Evolutionary conservation across 1,140 invertebrate genomes (phyloP).

Genomic region (Riptortus pedestris): DNA sequence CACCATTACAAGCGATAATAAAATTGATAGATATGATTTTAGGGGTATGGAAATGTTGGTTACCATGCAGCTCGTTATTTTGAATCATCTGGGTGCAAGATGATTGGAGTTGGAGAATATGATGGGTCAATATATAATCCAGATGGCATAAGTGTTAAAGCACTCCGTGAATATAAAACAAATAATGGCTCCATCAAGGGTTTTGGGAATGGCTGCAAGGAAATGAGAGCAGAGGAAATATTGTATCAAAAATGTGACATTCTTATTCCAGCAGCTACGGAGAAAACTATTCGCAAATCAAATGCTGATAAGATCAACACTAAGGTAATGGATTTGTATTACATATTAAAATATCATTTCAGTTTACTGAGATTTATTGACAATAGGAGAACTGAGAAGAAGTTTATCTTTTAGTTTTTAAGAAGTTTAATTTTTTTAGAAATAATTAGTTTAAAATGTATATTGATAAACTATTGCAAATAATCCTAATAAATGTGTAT

Average conservation of each 20-base stretch:
- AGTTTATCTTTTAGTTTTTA: no score
- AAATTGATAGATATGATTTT: no score
- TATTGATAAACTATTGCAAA: no score
- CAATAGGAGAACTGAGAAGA: no score
- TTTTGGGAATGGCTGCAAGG: constrained; percentile 54
- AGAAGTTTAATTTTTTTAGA: no score
- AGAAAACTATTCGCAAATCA: constrained; percentile 64
- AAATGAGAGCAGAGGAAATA: constrained; percentile 47
- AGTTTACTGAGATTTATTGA: no score
- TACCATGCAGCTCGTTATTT: constrained; percentile 66
- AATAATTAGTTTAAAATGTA: no score
- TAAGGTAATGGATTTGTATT: no score
- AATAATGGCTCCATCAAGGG: constrained; percentile 63
- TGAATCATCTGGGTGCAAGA: constrained; percentile 61
- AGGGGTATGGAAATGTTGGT: constrained; percentile 83
- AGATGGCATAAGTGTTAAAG: constrained; percentile 51
- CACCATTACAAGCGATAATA: not conserved
- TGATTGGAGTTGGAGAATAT: constrained; percentile 68
- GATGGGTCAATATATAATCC: constrained; percentile 60
- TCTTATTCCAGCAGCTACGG: constrained; percentile 71
- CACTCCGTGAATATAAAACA: constrained; percentile 43
- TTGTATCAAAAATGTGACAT: constrained; percentile 75
- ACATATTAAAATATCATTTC: no score
- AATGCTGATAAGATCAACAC: constrained; percentile 70
- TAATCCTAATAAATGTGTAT: no score